Conservation (phyloP, 2,888 invertebrate species). For the Brenthis hecate region DNA sequence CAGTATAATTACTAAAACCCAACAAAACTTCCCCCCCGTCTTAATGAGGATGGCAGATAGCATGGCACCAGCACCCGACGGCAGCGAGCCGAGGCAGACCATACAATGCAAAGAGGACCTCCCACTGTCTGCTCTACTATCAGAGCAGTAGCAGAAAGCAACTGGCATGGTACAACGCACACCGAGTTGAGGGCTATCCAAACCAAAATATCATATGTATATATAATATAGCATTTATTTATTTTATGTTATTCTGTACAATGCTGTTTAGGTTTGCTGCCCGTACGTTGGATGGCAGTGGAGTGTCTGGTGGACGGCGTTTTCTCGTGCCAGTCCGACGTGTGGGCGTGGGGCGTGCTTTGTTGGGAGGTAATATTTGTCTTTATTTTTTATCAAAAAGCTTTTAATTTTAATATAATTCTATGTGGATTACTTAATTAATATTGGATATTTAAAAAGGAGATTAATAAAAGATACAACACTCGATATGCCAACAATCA, state of each 20-base stretch:
- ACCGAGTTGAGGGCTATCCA: background rate
- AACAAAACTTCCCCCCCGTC: too few species aligned
- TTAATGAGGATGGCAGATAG: too few species aligned
- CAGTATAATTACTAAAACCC: too few species aligned
- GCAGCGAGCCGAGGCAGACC: too few species aligned
- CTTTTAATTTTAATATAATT: background rate
- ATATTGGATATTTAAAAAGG: too few species aligned
- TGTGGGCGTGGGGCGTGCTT: constrained; percentile 97
- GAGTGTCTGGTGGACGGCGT: constrained; percentile 98
- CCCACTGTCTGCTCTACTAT: too few species aligned
- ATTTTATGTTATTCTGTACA: constrained; percentile 6
- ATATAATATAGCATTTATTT: constrained; percentile 1
- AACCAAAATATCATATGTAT: background rate
- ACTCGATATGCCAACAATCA: too few species aligned
- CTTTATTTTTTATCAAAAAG: background rate
- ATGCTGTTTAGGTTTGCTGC: constrained; percentile 86
- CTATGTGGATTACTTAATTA: background rate
- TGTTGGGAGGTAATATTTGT: constrained; percentile 90
- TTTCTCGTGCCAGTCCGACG: constrained; percentile 98
- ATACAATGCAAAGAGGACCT: too few species aligned
- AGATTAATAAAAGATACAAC: too few species aligned
- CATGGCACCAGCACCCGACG: too few species aligned
- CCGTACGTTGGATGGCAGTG: constrained; percentile 99
- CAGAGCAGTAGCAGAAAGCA: too few species aligned
- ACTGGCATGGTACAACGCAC: too few species aligned